Percentiles rank a stretch among this genome's conserved stretches.
These are phyloP conservation scores for Orthosia incerta DNA, from an alignment of 2,888 invertebrate species.

Conservation along the genomic window DNA sequence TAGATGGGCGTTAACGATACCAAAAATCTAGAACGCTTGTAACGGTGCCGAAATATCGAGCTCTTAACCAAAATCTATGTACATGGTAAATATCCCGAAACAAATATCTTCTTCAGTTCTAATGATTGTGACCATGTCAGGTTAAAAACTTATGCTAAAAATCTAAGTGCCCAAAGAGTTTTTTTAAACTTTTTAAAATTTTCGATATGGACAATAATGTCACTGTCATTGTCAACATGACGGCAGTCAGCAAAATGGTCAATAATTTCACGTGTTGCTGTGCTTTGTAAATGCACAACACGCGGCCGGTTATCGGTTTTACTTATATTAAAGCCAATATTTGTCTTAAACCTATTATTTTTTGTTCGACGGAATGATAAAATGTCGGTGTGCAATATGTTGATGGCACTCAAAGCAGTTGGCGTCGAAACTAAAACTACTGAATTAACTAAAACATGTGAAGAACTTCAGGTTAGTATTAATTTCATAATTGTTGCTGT, in stretches of 20 bases:
- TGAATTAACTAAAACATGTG: constrained; percentile 77
- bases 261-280: constrained; percentile 61
- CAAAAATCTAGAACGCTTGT: too few species aligned
- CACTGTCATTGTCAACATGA: constrained; percentile 46
- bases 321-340: constrained; percentile 28
- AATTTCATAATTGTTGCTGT: constrained; percentile 1
- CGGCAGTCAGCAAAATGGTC: constrained; percentile 43
- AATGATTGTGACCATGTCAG: too few species aligned
- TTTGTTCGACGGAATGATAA: constrained; percentile 61
- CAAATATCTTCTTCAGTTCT: too few species aligned
- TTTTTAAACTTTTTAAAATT: constrained; percentile 4
- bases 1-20: too few species aligned
- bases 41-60: too few species aligned
- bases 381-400: constrained; percentile 70
- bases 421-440: constrained; percentile 71
- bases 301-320: constrained; percentile 63
- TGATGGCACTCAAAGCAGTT: constrained; percentile 70
- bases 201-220: constrained; percentile 60
- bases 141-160: too few species aligned
- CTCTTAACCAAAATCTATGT: too few species aligned
- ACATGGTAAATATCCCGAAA: too few species aligned
- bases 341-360: constrained; percentile 25
- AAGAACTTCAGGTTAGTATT: constrained; percentile 77
- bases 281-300: constrained; percentile 58
- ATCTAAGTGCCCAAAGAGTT: neutral